Evolutionary conservation across 2,113 vertebrate genomes (phyloP).

Genomic region (Ciconia maguari): DNA sequence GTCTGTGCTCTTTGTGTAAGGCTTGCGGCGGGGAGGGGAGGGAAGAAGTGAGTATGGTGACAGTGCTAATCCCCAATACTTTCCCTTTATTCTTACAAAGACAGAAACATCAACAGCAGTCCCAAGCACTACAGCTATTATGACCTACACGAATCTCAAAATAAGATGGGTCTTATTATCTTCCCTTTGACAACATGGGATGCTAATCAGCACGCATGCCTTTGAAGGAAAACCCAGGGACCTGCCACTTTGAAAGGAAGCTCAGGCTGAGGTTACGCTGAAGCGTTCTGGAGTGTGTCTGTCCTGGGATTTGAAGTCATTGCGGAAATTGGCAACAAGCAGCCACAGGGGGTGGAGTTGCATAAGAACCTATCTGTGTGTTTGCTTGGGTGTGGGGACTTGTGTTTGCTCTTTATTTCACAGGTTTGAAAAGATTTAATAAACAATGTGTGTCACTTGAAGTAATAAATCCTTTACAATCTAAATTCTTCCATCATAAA

Average conservation of each 20-base stretch:
- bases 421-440: not conserved
- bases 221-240: not conserved
- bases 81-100: not conserved
- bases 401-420: not conserved
- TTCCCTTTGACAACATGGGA: not conserved
- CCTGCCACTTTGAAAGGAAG: not conserved
- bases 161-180: not conserved
- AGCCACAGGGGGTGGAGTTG: not conserved
- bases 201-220: not conserved
- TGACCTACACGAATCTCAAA: not conserved
- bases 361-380: not conserved
- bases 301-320: not conserved
- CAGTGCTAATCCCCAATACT: not conserved
- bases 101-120: not conserved
- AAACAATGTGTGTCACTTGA: not conserved
- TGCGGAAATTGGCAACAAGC: slow-evolving; percentile 3
- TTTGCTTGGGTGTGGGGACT: slow-evolving; percentile 31
- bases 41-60: not conserved
- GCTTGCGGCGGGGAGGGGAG: not conserved
- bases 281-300: not conserved
- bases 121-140: not conserved
- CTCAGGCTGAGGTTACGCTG: not conserved
- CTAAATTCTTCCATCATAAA: not conserved
- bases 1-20: not conserved
- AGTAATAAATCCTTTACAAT: not conserved